Percentiles rank a stretch among this genome's conserved stretches.
Evolutionary conservation across 2,113 vertebrate genomes (phyloP).

Genomic region (Poicephalus meyeri): DNA sequence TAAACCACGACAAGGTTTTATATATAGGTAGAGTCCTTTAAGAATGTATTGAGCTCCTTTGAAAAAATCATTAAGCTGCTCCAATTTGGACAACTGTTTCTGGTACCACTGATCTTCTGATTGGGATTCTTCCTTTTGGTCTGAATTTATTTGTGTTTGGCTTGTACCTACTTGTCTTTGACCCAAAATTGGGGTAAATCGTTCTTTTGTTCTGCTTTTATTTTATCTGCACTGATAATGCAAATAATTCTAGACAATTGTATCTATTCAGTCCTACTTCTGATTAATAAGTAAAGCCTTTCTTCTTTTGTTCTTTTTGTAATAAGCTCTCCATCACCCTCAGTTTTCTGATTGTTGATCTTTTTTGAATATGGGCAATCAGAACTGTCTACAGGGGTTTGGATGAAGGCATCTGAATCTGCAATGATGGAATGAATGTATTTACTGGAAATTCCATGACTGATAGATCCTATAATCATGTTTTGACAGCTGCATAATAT

Average conservation of each 20-base stretch:
- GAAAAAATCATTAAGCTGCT: background rate
- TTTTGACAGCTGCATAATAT: background rate
- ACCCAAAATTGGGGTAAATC: background rate
- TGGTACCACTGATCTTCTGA: background rate
- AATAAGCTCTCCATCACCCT: background rate
- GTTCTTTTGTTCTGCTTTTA: background rate
- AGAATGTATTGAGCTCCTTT: background rate
- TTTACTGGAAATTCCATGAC: background rate
- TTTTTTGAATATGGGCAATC: background rate
- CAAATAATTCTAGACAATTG: background rate
- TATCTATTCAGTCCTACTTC: background rate
- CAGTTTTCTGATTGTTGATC: background rate
- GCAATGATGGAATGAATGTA: background rate
- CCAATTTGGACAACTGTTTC: background rate
- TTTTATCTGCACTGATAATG: background rate
- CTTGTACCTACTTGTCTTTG: background rate
- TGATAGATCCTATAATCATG: background rate
- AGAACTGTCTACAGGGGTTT: background rate
- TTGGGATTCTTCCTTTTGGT: background rate
- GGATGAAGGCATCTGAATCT: background rate
- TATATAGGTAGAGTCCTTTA: background rate
- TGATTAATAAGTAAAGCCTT: background rate
- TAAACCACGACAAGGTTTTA: background rate
- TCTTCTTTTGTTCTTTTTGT: background rate
- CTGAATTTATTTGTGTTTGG: background rate